These are phyloP conservation scores for Mesocricetus auratus DNA, from an alignment of 2,113 vertebrate species.

Conservation along the genomic window DNA sequence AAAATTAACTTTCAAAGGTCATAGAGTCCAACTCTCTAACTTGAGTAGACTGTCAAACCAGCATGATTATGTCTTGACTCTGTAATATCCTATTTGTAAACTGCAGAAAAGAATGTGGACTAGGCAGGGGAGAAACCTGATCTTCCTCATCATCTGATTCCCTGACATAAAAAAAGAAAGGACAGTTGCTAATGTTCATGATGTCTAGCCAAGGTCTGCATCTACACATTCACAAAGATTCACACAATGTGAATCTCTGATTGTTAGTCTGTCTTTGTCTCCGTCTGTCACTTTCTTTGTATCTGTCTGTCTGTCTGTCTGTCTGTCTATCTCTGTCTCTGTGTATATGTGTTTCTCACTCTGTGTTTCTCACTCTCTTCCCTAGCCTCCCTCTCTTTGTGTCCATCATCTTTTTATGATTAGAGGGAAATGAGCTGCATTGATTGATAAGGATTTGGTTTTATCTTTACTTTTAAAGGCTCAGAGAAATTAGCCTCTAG, in stretches of 20 bases:
- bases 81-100: conserved; percentile 46
- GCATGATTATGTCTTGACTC: conserved; percentile 15
- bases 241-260: neutral
- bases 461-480: neutral
- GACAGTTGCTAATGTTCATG: neutral
- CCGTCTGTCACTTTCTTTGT: neutral
- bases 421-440: neutral
- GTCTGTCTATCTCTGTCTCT: rapidly evolving
- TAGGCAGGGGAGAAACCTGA: neutral
- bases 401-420: neutral
- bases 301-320: rapidly evolving
- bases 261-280: neutral
- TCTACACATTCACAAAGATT: neutral
- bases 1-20: conserved; percentile 81
- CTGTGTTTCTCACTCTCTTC: neutral
- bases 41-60: conserved; percentile 61
- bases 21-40: conserved; percentile 36
- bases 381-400: neutral
- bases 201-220: rapidly evolving
- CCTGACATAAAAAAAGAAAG: conserved; percentile 35
- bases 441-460: neutral
- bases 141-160: neutral
- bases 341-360: neutral
- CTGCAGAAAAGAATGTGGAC: neutral
- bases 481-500: neutral